Evolutionary conservation across 2,888 invertebrate genomes (phyloP).

Genomic region (Oxyteleia sp.): DNA sequence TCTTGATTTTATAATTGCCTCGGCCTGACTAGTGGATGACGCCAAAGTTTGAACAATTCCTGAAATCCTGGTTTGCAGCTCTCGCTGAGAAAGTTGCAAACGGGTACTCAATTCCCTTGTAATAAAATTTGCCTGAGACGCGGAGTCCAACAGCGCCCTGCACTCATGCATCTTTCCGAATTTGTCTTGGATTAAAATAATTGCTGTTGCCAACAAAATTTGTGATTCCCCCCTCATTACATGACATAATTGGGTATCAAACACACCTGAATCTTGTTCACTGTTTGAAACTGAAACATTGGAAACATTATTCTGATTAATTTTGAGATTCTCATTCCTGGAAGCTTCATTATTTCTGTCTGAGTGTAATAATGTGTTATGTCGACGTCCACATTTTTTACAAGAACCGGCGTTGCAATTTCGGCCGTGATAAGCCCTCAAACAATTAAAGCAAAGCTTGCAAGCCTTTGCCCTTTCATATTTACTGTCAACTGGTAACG

Average conservation of each 20-base stretch:
- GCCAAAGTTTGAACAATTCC: conserved; percentile 8
- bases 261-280: neutral
- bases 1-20: no score
- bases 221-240: neutral
- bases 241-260: neutral
- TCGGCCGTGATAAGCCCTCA: conserved; percentile 6
- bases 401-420: conserved; percentile 23
- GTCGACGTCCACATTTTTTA: conserved; percentile 7
- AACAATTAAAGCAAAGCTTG: conserved; percentile 31
- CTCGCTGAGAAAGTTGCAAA: neutral
- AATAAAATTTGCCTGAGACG: conserved; percentile 37
- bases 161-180: conserved; percentile 25
- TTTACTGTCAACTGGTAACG: neutral
- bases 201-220: conserved; percentile 38
- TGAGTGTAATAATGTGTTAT: conserved; percentile 34
- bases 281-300: no score
- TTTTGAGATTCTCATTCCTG: conserved; percentile 1
- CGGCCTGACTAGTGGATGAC: no score
- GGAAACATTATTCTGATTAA: neutral
- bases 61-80: neutral
- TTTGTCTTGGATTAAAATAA: conserved; percentile 1
- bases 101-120: conserved; percentile 22
- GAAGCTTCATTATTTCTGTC: conserved; percentile 6
- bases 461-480: neutral
- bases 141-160: no score